A percentile compares a stretch with the other conserved stretches of the same genome.
Conservation (phyloP, 2,888 invertebrate genomes). For the Pyrochroa serraticornis region DNA sequence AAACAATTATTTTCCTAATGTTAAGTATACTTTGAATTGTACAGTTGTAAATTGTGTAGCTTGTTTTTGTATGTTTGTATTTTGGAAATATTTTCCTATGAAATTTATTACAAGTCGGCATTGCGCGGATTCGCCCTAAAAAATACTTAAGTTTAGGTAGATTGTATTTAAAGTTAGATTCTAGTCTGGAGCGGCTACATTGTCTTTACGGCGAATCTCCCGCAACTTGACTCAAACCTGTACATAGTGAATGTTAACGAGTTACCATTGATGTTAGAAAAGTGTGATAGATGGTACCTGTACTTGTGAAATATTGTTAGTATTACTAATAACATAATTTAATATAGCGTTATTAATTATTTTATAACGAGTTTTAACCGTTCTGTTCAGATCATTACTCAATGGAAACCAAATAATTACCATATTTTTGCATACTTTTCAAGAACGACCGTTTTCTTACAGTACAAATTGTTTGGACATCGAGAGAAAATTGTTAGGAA, state of each 20-base stretch:
- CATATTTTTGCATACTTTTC: no score
- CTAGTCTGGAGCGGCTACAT: no score
- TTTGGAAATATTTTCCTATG: conserved; percentile 32
- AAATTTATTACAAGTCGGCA: conserved; percentile 31
- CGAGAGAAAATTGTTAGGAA: conserved; percentile 15
- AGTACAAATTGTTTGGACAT: conserved; percentile 29
- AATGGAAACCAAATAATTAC: not conserved
- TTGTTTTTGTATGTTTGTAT: conserved; percentile 36
- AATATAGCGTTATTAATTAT: conserved; percentile 13
- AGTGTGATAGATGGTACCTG: conserved; percentile 52
- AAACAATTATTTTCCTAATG: conserved; percentile 32
- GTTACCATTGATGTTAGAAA: conserved; percentile 48
- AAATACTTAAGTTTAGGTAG: not conserved
- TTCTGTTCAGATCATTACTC: not conserved
- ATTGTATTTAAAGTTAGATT: not conserved
- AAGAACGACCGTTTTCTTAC: conserved; percentile 12
- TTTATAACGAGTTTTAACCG: not conserved
- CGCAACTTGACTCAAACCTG: conserved; percentile 8
- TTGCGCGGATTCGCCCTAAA: conserved; percentile 2
- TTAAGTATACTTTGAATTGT: conserved; percentile 29
- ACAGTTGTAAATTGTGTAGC: conserved; percentile 41
- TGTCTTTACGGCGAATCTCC: not conserved
- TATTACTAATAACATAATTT: conserved; percentile 25
- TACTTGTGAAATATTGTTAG: conserved; percentile 38
- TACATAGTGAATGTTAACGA: conserved; percentile 36